phyloP scores from a whole-genome alignment of 2,797 vertebrate genomes.

The Diplodus sargus region DNA sequence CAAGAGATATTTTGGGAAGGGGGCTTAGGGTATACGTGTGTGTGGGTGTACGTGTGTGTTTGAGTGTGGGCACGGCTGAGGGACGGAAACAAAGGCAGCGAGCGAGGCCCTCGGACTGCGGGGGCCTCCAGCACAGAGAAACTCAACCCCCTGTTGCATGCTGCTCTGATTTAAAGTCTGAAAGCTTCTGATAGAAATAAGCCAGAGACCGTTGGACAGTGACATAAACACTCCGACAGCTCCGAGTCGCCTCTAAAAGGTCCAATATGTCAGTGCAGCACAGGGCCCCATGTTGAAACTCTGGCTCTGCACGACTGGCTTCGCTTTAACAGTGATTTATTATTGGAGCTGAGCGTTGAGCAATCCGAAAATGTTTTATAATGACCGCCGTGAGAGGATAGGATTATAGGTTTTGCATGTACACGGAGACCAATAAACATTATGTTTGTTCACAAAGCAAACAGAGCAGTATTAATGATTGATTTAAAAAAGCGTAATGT shows the following conservation, averaged over 20 bases:
- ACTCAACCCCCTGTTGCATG: conserved; percentile 65
- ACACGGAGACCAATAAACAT: background rate
- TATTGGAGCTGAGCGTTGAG: background rate
- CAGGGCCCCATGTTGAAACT: conserved; percentile 26
- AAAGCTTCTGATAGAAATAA: conserved; percentile 65
- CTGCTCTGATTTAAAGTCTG: conserved; percentile 70
- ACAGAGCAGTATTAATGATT: background rate
- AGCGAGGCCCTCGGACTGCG: conserved; percentile 44
- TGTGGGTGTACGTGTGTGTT: conserved; percentile 37
- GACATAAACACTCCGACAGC: conserved; percentile 61
- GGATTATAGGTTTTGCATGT: background rate
- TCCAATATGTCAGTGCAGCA: conserved; percentile 37
- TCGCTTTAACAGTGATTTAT: conserved; percentile 25
- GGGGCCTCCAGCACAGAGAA: conserved; percentile 60
- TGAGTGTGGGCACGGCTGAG: conserved; percentile 32
- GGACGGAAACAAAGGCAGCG: conserved; percentile 69
- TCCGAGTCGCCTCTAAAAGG: conserved; percentile 43
- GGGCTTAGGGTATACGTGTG: conserved; percentile 47
- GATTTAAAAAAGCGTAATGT: background rate
- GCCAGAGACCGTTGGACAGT: conserved; percentile 56
- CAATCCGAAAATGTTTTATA: conserved; percentile 12
- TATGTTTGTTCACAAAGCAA: conserved; percentile 20
- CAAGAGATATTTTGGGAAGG: conserved; percentile 77
- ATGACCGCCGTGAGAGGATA: background rate
- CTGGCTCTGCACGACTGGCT: background rate